Evolutionary conservation across 2,113 vertebrate genomes (phyloP).

Genomic region (Calidris pygmaea): DNA sequence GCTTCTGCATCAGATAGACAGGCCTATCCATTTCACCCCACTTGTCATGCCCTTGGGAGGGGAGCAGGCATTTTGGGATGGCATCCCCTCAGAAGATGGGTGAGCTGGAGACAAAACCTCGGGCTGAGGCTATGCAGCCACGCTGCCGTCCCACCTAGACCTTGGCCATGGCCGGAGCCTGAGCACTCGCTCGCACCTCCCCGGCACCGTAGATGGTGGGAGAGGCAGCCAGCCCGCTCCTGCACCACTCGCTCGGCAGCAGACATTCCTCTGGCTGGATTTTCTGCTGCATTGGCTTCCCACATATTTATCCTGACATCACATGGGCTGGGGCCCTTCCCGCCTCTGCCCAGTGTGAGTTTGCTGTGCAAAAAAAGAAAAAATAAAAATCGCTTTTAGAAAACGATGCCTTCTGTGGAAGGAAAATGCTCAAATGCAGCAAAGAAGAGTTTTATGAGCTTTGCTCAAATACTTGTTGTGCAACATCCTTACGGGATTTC

Average conservation of each 20-base stretch:
- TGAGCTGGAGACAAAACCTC: not conserved
- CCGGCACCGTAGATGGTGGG: rapidly evolving
- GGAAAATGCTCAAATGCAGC: constrained; percentile 1
- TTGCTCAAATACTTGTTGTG: constrained; percentile 47
- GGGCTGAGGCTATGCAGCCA: not conserved
- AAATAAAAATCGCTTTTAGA: not conserved
- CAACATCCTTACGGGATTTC: constrained; percentile 48
- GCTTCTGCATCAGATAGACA: not conserved
- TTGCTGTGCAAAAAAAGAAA: not conserved
- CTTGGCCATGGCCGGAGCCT: rapidly evolving
- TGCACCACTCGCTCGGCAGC: not conserved
- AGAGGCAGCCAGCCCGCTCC: not conserved
- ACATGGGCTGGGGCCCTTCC: constrained; percentile 59
- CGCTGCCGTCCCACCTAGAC: rapidly evolving
- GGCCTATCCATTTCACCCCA: not conserved
- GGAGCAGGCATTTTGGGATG: rapidly evolving
- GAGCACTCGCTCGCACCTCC: not conserved
- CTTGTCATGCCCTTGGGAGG: not conserved
- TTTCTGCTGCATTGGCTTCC: constrained; percentile 63
- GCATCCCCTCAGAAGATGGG: not conserved
- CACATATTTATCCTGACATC: constrained; percentile 61
- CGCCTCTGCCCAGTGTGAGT: constrained; percentile 47
- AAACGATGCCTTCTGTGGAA: not conserved
- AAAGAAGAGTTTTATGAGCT: constrained; percentile 33
- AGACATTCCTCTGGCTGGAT: constrained; percentile 58